Conservation (phyloP, 2,113 vertebrate species). For the Circaetus cinerascens region DNA sequence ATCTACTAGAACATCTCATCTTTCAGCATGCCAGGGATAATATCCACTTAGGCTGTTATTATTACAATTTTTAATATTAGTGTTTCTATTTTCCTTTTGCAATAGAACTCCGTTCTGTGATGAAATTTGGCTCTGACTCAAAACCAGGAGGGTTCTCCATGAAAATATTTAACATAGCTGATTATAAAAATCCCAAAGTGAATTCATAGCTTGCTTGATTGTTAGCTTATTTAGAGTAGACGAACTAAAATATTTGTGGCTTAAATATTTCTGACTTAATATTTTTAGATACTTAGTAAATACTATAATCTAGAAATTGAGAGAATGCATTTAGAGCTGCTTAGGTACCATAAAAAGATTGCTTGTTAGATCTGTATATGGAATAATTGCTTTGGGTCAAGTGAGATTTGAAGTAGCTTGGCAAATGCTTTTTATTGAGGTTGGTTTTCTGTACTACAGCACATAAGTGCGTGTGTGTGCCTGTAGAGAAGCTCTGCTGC, state of each 20-base stretch:
- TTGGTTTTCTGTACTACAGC: not conserved
- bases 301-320: not conserved
- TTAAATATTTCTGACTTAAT: not conserved
- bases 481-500: not conserved
- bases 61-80: not conserved
- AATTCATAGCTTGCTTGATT: not conserved
- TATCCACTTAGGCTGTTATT: not conserved
- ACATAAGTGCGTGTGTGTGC: accelerated
- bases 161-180: not conserved
- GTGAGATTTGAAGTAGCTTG: not conserved
- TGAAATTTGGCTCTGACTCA: not conserved
- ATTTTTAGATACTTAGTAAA: not conserved
- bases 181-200: not conserved
- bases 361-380: not conserved
- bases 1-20: not conserved
- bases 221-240: not conserved
- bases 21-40: not conserved
- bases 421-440: not conserved
- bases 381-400: not conserved
- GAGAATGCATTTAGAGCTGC: not conserved
- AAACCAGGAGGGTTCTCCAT: not conserved
- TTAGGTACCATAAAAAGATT: not conserved
- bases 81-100: not conserved
- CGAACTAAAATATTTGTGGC: not conserved
- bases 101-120: not conserved